Conservation (phyloP, 2,113 vertebrate genomes). For the Merops nubicus region DNA sequence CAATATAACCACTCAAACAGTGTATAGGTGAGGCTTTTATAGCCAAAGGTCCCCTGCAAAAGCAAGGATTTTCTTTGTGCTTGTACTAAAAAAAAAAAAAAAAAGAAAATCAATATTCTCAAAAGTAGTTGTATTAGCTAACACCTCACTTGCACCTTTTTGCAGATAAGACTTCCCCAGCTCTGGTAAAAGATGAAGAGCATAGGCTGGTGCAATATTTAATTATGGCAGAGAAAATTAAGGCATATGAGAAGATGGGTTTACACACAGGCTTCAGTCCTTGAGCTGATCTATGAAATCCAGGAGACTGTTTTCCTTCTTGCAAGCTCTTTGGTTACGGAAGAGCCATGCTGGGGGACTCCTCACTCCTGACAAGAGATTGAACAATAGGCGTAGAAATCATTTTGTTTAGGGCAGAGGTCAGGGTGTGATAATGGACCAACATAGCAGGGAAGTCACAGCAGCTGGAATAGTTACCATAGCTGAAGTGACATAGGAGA, state of each 20-base stretch:
- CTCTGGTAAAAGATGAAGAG: background rate
- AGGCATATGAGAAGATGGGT: background rate
- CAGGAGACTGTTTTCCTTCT: background rate
- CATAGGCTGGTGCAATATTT: background rate
- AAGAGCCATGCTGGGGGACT: background rate
- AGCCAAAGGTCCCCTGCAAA: background rate
- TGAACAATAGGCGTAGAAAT: background rate
- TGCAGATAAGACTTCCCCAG: background rate
- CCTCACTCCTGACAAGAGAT: background rate
- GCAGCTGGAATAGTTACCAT: background rate
- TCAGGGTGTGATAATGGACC: background rate
- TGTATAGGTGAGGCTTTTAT: background rate
- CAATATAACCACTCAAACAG: background rate
- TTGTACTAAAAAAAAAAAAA: background rate
- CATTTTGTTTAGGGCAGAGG: background rate
- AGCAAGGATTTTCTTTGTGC: background rate
- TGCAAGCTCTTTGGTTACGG: background rate
- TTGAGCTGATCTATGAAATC: background rate
- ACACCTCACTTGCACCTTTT: background rate
- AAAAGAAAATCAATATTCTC: background rate
- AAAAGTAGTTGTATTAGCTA: background rate
- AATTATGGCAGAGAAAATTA: background rate
- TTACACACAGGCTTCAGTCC: background rate
- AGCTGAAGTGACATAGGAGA: background rate
- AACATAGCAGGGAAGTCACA: background rate